Evolutionary conservation across 2,113 vertebrate genomes (phyloP), one percentile per base, ranked within the genome.

Genomic region (Eulacestoma nigropectus): DNA sequence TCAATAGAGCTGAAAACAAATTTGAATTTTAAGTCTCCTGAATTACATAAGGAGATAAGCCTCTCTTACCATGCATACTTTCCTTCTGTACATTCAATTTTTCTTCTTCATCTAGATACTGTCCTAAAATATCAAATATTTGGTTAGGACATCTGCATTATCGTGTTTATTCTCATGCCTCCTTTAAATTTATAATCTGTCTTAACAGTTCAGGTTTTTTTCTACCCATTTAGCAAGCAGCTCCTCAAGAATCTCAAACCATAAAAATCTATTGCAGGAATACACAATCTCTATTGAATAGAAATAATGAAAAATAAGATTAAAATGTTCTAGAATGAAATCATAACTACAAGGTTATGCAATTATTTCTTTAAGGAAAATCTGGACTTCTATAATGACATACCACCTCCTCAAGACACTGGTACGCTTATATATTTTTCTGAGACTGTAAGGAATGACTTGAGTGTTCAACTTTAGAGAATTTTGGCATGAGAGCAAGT

Each of bases 161-260:
- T 12, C 0, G 0, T 56, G 29, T 68, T 80, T 85, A 60, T 62
- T 22, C 3, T 52, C 30, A 70, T 9, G 26, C 6, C 16, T 69
- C 12, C n/a, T 88, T 92, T 67, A 84, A 70, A 52, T 85, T 81
- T 47, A 46, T n/a, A 47, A 47, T 57, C 21, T 46, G 3, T 42
- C 39, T 23, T 12, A 83, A 55, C 11, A 73, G 32, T 64, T 84
- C 47, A 53, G 8, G 1, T 1, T 26, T 70, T 75, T 78, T 87
- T 56, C 65, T 39, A 41, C 62, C 9, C 7, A 2, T 14, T 59
- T 69, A 68, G 16, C 33, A 87, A 84, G 50, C 33, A 46, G 17
- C 12, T 20, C 41, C 37, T 77, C n/a, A 88, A 35, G 55, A 92
- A 59, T 53, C 30, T 15, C 27, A 41, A 89, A 44, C 4, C 20